These are phyloP conservation scores for Akabosia matsudoensis DNA, from an alignment of 1,140 invertebrate species.

Conservation along the genomic window DNA sequence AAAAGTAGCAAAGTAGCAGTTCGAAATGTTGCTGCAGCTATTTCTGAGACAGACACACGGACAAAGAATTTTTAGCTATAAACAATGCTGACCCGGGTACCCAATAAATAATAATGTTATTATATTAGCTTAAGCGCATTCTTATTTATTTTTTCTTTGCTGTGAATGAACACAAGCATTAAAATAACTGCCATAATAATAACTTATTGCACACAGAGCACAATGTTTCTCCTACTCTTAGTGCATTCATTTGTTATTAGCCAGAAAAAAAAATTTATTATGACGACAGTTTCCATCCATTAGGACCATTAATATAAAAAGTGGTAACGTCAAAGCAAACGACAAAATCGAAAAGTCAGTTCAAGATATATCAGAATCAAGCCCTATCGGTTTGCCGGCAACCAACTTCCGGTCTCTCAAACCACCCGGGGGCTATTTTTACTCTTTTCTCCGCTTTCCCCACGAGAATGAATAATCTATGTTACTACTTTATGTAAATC, in stretches of 20 bases:
- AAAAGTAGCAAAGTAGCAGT: too few relatives aligned
- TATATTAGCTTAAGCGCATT: too few relatives aligned
- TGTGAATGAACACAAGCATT: background rate
- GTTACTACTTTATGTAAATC: too few relatives aligned
- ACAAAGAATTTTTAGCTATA: background rate
- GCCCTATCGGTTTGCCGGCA: slow-evolving; percentile 4
- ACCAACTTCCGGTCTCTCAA: background rate
- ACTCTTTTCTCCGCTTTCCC: background rate
- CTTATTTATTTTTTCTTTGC: background rate
- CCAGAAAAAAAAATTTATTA: background rate
- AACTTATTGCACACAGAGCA: slow-evolving; percentile 5
- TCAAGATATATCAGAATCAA: too few relatives aligned
- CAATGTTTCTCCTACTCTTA: background rate
- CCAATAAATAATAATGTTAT: too few relatives aligned
- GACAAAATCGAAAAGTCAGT: background rate
- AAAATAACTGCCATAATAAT: background rate
- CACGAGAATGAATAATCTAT: background rate
- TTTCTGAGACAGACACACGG: too few relatives aligned
- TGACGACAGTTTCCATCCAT: too few relatives aligned
- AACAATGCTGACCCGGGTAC: background rate
- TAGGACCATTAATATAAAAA: too few relatives aligned
- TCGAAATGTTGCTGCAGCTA: too few relatives aligned
- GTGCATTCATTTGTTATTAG: background rate
- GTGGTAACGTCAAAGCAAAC: background rate
- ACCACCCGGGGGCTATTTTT: slow-evolving; percentile 9